phyloP scores from a whole-genome alignment of 2,113 vertebrate genomes.

The Butorides virescens region DNA sequence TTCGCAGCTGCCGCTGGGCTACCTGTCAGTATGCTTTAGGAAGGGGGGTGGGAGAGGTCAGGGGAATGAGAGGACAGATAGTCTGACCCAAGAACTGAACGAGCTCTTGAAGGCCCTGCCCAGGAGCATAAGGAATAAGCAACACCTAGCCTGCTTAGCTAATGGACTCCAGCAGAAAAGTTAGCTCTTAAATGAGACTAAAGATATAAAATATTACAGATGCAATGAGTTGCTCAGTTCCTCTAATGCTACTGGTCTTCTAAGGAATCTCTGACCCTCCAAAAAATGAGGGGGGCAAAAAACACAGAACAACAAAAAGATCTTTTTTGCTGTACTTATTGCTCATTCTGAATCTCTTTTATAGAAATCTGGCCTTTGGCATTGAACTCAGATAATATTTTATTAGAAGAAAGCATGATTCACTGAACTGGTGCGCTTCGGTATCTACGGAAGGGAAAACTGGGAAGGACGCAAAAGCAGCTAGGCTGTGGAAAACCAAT shows the following conservation, averaged over 20 bases:
- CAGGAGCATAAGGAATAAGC: neutral
- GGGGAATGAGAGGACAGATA: neutral
- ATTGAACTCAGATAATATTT: slow-evolving; percentile 17
- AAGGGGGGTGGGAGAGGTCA: neutral
- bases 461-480: neutral
- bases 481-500: slow-evolving; percentile 3
- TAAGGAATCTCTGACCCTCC: neutral
- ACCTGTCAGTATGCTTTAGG: neutral
- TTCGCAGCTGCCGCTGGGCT: neutral
- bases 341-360: slow-evolving; percentile 20
- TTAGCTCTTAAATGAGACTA: neutral
- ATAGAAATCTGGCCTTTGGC: slow-evolving; percentile 27
- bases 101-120: neutral
- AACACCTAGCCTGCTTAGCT: neutral
- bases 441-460: slow-evolving; percentile 7
- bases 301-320: neutral
- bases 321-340: neutral
- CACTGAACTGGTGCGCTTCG: neutral
- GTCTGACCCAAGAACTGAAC: neutral
- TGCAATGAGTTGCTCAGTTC: neutral
- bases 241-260: neutral
- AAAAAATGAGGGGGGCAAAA: neutral
- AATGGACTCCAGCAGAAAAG: neutral
- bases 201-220: neutral
- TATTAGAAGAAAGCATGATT: slow-evolving; percentile 49